These are phyloP conservation scores for Salvelinus sp. DNA, from an alignment of 2,113 vertebrate genomes.

Conservation along the genomic window DNA sequence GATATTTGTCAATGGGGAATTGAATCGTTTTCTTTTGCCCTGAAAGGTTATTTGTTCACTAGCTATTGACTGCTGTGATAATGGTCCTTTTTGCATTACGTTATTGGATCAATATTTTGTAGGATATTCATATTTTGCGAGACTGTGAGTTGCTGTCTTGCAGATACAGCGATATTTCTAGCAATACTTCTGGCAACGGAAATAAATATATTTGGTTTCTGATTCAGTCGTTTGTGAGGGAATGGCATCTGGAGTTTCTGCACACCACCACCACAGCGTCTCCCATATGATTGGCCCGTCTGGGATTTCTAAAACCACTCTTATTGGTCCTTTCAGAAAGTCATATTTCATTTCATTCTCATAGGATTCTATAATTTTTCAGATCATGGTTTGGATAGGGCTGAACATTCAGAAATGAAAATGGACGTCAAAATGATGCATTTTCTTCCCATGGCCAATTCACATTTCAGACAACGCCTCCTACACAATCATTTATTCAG, in stretches of 20 bases:
- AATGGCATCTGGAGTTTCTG: constrained; percentile 70
- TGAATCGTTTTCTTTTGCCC: too few relatives aligned
- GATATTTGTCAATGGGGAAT: too few relatives aligned
- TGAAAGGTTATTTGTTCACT: too few relatives aligned
- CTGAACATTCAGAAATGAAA: neutral
- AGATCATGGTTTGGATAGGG: constrained; percentile 7
- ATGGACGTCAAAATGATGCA: neutral
- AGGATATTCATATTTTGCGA: too few relatives aligned
- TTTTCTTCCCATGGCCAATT: neutral
- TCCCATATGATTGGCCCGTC: constrained; percentile 19
- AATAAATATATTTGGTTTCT: constrained; percentile 7
- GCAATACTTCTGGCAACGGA: neutral
- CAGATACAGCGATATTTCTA: too few relatives aligned
- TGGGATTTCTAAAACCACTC: constrained; percentile 9
- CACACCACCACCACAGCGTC: constrained; percentile 52
- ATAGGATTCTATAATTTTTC: constrained; percentile 16
- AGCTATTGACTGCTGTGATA: too few relatives aligned
- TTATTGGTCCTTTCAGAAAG: constrained; percentile 20
- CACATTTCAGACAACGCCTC: neutral
- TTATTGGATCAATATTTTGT: too few relatives aligned
- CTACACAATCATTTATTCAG: neutral
- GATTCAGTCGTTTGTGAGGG: neutral
- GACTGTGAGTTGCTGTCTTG: too few relatives aligned
- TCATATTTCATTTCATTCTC: constrained; percentile 14
- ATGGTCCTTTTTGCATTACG: too few relatives aligned